Percentiles rank a stretch among this genome's conserved stretches.
These are phyloP conservation scores for Himalopsyche kuldschensis DNA, from an alignment of 2,888 invertebrate genomes.

Conservation along the genomic window DNA sequence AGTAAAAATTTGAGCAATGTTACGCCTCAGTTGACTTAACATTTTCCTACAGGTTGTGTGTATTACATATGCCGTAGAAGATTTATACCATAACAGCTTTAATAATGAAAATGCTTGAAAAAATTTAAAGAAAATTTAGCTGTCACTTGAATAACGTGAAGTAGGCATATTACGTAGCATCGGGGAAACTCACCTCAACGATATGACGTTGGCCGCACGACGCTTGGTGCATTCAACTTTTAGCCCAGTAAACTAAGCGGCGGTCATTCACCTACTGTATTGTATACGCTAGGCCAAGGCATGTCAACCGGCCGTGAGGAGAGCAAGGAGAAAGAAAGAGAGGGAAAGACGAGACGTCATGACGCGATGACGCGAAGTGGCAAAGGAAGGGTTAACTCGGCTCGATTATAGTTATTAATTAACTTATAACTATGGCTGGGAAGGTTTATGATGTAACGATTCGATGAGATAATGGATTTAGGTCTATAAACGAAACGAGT, in stretches of 20 bases:
- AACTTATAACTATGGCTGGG: not conserved
- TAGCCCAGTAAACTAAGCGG: constrained; percentile 61
- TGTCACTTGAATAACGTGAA: not conserved
- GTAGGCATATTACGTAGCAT: not conserved
- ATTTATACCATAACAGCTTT: not conserved
- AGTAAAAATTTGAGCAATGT: no score
- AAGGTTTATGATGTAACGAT: not conserved
- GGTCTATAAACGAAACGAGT: no score
- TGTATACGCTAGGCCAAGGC: constrained; percentile 2
- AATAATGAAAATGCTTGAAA: no score
- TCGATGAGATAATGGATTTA: not conserved
- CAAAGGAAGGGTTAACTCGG: not conserved
- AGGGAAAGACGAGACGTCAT: not conserved
- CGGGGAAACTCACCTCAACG: not conserved
- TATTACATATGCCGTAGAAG: not conserved
- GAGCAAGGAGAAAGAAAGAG: not conserved
- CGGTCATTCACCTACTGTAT: constrained; percentile 59
- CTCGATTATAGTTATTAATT: not conserved
- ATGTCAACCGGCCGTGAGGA: not conserved
- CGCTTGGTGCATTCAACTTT: constrained; percentile 53
- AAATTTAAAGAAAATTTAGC: not conserved
- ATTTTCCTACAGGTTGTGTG: no score
- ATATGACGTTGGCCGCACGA: not conserved
- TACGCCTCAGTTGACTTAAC: no score
- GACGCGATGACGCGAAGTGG: not conserved